phyloP scores from a whole-genome alignment of 2,113 vertebrate genomes.

The Leptodactylus fuscus region DNA sequence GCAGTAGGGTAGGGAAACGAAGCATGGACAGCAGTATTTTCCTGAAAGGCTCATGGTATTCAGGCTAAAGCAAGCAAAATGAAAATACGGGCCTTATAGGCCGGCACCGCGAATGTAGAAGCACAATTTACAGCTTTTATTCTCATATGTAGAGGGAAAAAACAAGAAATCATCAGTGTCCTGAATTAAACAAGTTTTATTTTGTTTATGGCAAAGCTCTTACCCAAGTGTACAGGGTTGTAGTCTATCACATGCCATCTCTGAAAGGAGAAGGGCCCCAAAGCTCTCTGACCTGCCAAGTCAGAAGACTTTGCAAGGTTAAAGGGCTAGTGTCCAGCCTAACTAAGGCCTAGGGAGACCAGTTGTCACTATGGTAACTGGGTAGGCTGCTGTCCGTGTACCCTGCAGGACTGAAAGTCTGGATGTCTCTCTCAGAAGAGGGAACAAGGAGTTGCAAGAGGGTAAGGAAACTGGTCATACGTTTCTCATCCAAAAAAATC shows the following conservation, averaged over 20 bases:
- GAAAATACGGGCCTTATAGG: not conserved
- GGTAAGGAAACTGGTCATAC: not conserved
- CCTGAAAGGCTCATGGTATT: not conserved
- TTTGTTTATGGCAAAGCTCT: no score
- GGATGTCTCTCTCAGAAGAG: not conserved
- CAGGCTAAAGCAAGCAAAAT: not conserved
- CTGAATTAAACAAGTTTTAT: not conserved
- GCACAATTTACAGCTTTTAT: not conserved
- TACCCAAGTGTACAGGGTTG: not conserved
- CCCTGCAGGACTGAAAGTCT: not conserved
- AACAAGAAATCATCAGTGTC: not conserved
- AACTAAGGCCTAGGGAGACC: not conserved
- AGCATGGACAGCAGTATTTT: constrained; percentile 16
- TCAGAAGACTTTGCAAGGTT: not conserved
- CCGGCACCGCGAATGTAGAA: not conserved
- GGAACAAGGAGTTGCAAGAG: not conserved
- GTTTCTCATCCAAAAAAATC: no score
- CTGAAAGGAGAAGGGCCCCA: not conserved
- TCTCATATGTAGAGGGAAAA: not conserved
- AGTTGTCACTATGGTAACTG: not conserved
- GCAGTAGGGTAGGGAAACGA: constrained; percentile 5
- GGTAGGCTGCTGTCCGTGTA: not conserved
- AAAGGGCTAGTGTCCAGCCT: not conserved
- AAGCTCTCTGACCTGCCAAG: not conserved
- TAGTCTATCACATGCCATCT: not conserved